A percentile compares a stretch with the other conserved stretches of the same genome.
phyloP scores from a whole-genome alignment of 2,113 vertebrate genomes.

The Poeciliopsis retropinna region DNA sequence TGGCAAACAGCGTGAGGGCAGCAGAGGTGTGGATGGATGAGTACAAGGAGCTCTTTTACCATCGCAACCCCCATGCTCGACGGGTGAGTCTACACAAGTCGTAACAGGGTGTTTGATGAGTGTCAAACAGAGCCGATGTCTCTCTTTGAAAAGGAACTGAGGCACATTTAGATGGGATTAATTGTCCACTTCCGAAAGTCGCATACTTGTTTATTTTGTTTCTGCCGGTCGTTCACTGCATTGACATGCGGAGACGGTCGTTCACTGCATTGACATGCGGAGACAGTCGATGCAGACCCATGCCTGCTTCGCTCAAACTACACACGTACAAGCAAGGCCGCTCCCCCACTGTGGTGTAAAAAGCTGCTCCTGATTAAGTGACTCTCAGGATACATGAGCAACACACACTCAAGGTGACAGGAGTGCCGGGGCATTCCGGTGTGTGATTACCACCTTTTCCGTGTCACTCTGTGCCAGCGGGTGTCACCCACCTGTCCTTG shows the following conservation, averaged over 20 bases:
- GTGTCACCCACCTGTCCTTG: constrained; percentile 64
- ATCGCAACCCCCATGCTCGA: constrained; percentile 91
- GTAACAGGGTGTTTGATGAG: not conserved
- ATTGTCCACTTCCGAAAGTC: not conserved
- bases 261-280: constrained; percentile 1
- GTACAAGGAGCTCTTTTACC: constrained; percentile 93
- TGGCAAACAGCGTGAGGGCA: constrained; percentile 94
- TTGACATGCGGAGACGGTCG: constrained; percentile 8
- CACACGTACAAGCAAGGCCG: constrained; percentile 4
- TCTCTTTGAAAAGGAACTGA: not conserved
- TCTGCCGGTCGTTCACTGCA: not conserved
- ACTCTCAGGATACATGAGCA: constrained; percentile 57
- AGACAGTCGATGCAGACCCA: too few species aligned
- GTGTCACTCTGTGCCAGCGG: constrained; percentile 34
- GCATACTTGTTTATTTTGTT: not conserved
- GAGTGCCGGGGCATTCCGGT: constrained; percentile 56
- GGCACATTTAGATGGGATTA: not conserved
- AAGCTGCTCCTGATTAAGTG: constrained; percentile 62
- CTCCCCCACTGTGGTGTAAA: constrained; percentile 38
- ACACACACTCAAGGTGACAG: constrained; percentile 69
- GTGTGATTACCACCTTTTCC: constrained; percentile 73
- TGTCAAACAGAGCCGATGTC: not conserved
- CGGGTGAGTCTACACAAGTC: constrained; percentile 81
- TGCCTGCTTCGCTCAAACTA: not conserved
- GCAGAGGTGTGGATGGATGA: constrained; percentile 98